These are phyloP conservation scores for Trissolcus basalis DNA, from an alignment of 1,140 invertebrate species.

Conservation along the genomic window DNA sequence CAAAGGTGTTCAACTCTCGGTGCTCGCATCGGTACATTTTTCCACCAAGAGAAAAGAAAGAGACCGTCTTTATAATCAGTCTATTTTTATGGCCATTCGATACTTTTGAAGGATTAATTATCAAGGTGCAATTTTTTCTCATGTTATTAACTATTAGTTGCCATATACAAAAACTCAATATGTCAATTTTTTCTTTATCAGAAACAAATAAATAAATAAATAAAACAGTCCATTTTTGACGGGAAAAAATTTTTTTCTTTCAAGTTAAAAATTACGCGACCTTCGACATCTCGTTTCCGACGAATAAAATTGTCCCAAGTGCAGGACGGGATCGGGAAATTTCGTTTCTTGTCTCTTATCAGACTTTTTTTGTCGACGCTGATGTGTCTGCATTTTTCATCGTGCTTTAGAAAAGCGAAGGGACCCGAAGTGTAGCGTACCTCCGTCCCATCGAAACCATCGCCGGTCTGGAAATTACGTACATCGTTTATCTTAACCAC, in stretches of 20 bases:
- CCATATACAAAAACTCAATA: no score
- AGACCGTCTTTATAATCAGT: conserved; percentile 20
- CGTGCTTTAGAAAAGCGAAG: conserved; percentile 5
- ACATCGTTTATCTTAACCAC: conserved; percentile 12
- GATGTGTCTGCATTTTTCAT: conserved; percentile 22
- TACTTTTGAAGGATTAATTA: conserved; percentile 39
- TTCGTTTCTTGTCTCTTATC: background rate
- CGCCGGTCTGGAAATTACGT: conserved; percentile 17
- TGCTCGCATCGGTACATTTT: conserved; percentile 38
- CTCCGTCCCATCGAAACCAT: conserved; percentile 1
- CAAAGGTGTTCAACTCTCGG: conserved; percentile 39
- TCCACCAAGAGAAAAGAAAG: conserved; percentile 29
- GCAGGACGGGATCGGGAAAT: no score
- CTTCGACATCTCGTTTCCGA: background rate
- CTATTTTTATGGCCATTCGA: conserved; percentile 41
- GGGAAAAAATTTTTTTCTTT: no score
- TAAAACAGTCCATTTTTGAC: no score
- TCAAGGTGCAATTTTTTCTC: conserved; percentile 2
- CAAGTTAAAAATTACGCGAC: background rate
- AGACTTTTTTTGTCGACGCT: background rate
- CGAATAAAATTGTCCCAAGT: no score
- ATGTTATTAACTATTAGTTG: background rate
- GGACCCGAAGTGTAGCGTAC: background rate
- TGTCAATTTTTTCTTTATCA: background rate
- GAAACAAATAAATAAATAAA: no score